These are phyloP conservation scores for Haplotaxodon microlepis DNA, from an alignment of 2,113 vertebrate genomes.

Conservation along the genomic window DNA sequence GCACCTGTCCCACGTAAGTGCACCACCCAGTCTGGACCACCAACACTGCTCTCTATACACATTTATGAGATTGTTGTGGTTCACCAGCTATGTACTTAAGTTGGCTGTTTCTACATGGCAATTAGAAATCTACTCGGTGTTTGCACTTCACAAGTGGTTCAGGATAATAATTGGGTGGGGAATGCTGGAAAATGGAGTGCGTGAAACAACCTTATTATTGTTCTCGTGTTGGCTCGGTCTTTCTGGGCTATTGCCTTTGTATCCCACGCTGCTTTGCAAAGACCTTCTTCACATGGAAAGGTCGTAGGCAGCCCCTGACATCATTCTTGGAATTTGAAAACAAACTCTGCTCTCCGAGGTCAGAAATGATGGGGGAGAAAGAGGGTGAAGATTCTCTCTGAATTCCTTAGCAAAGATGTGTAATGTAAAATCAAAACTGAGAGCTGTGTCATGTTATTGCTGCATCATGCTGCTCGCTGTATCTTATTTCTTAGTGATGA, in stretches of 20 bases:
- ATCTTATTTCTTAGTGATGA: conserved; percentile 50
- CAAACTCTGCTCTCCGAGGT: conserved; percentile 46
- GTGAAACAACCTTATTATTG: conserved; percentile 56
- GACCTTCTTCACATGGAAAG: conserved; percentile 52
- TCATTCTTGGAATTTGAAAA: conserved; percentile 61
- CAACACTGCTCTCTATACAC: conserved; percentile 10
- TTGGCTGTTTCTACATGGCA: conserved; percentile 13
- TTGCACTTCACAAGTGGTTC: conserved; percentile 43
- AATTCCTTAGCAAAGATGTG: conserved; percentile 42
- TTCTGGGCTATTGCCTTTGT: conserved; percentile 12
- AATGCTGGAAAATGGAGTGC: conserved; percentile 19
- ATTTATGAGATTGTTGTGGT: conserved; percentile 34
- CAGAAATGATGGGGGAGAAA: conserved; percentile 57
- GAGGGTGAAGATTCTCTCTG: conserved; percentile 31
- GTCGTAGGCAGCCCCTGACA: conserved; percentile 54
- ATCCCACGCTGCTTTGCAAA: conserved; percentile 54
- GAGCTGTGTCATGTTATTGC: conserved; percentile 39
- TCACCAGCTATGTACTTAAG: conserved; percentile 32
- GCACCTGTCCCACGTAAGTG: conserved; percentile 89
- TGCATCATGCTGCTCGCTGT: conserved; percentile 44
- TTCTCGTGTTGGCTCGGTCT: conserved; percentile 25
- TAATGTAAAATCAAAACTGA: conserved; percentile 34
- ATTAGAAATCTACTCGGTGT: conserved; percentile 38
- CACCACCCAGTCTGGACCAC: conserved; percentile 45
- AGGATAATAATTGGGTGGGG: conserved; percentile 40